Conservation (phyloP, 2,888 invertebrate genomes). For the Dynastes maya region DNA sequence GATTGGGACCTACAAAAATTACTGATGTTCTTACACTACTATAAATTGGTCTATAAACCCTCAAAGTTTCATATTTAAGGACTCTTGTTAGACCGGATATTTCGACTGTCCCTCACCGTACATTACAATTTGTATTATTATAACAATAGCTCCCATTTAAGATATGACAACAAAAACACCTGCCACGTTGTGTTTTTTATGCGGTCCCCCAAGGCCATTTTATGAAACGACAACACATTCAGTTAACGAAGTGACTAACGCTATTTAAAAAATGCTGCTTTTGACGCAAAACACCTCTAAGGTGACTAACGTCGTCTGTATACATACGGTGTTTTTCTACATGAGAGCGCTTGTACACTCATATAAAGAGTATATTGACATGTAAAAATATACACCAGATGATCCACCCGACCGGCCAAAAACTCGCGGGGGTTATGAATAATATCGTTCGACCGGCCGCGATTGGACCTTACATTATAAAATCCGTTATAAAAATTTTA, state of each 20-base stretch:
- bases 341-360: background rate
- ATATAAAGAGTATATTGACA: background rate
- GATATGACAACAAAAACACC: conserved; percentile 4
- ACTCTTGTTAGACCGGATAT: too few relatives aligned
- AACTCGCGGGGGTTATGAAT: conserved; percentile 6
- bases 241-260: conserved; percentile 13
- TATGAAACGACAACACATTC: conserved; percentile 13
- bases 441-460: background rate
- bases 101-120: too few relatives aligned
- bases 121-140: background rate
- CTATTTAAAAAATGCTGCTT: background rate
- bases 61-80: too few relatives aligned
- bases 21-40: too few relatives aligned
- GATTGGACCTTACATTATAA: background rate
- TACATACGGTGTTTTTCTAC: background rate
- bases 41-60: too few relatives aligned
- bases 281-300: conserved; percentile 3
- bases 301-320: background rate
- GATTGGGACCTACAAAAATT: too few relatives aligned
- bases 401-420: background rate
- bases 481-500: conserved; percentile 32
- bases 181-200: conserved; percentile 1
- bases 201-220: background rate
- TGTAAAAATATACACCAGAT: background rate
- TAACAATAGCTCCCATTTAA: background rate